Percentiles rank a stretch among this genome's conserved stretches.
Evolutionary conservation across 2,797 vertebrate genomes (phyloP).

Genomic region (Morelia viridis): DNA sequence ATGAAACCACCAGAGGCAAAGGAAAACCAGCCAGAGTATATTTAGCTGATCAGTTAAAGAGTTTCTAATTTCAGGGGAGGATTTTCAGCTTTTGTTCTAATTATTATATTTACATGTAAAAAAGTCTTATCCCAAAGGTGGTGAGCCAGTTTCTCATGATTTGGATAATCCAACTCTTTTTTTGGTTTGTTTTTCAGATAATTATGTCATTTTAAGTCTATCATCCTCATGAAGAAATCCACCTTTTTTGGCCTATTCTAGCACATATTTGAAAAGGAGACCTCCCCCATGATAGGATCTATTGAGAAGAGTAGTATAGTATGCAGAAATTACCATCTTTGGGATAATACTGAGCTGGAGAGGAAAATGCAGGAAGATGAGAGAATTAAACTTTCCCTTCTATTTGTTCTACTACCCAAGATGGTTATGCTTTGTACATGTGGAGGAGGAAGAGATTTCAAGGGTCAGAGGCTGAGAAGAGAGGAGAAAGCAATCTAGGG

Average conservation of each 20-base stretch:
- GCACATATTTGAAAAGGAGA: not conserved
- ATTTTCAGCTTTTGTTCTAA: slow-evolving; percentile 4
- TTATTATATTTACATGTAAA: not conserved
- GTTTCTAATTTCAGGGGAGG: slow-evolving; percentile 15
- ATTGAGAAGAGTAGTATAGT: not conserved
- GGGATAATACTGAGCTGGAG: not conserved
- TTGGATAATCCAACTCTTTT: not conserved
- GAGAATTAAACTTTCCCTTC: not conserved
- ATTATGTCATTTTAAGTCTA: not conserved
- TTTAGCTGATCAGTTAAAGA: slow-evolving; percentile 1
- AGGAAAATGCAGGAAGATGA: not conserved
- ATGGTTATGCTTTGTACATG: not conserved
- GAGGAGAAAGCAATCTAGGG: too few relatives aligned
- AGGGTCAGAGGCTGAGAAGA: too few relatives aligned
- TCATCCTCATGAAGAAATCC: not conserved
- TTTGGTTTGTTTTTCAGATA: not conserved
- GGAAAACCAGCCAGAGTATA: slow-evolving; percentile 14
- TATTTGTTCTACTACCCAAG: not conserved
- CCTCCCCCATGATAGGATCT: not conserved
- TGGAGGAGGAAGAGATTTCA: not conserved
- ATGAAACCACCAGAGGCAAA: slow-evolving; percentile 1
- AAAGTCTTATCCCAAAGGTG: not conserved
- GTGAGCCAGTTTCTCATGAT: not conserved
- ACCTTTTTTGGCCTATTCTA: not conserved
- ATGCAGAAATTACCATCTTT: not conserved